These are phyloP conservation scores for Pseudotriccus pelzelni DNA, from an alignment of 2,797 vertebrate species.

Conservation along the genomic window DNA sequence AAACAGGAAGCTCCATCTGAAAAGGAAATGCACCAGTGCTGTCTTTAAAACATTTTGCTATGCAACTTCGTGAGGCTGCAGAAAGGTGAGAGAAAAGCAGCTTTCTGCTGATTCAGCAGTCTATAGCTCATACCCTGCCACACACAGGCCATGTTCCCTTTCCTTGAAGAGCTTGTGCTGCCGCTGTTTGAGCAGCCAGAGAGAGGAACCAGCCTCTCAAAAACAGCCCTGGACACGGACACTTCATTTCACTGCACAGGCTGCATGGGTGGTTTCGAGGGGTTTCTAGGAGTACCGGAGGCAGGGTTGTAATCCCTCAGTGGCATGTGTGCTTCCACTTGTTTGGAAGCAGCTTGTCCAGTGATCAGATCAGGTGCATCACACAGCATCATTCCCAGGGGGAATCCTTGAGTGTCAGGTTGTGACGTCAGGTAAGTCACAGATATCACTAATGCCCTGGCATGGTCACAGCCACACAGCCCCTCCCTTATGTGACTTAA, in stretches of 20 bases:
- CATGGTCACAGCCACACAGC: not conserved
- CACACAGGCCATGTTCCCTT: accelerated
- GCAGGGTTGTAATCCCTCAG: accelerated
- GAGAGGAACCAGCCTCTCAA: not conserved
- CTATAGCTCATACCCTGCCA: not conserved
- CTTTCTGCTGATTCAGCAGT: not conserved
- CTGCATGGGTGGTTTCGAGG: not conserved
- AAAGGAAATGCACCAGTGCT: not conserved
- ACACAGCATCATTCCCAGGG: accelerated
- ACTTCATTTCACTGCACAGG: not conserved
- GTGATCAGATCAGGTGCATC: not conserved
- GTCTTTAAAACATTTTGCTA: not conserved
- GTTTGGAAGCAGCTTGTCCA: not conserved
- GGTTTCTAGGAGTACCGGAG: not conserved
- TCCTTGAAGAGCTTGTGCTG: accelerated
- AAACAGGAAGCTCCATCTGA: slow-evolving; percentile 64
- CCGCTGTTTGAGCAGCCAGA: not conserved
- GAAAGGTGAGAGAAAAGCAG: not conserved
- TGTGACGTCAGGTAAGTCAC: not conserved
- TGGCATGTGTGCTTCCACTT: accelerated
- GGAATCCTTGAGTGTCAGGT: not conserved
- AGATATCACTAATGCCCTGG: not conserved
- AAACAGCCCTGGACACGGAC: not conserved
- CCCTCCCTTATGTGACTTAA: not conserved
- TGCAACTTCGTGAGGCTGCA: not conserved